Percentiles rank a stretch among this genome's conserved stretches.
These are phyloP conservation scores for Drosophila auraria DNA, from an alignment of 1,140 invertebrate species.

Conservation along the genomic window DNA sequence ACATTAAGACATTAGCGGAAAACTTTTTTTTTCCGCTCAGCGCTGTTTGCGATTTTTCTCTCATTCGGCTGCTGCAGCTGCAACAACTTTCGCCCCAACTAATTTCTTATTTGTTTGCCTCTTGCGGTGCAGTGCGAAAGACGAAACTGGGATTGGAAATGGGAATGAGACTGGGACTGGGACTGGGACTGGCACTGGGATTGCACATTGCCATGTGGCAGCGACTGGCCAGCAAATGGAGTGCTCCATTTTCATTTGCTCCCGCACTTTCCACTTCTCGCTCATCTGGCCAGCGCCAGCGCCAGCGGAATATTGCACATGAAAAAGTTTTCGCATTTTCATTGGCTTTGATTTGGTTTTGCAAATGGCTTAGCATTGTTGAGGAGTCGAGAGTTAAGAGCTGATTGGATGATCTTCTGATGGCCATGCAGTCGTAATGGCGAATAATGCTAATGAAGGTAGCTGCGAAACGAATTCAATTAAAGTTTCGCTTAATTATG, in stretches of 20 bases:
- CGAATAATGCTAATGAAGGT: conserved; percentile 46
- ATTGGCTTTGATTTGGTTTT: conserved; percentile 67
- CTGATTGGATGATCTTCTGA: conserved; percentile 65
- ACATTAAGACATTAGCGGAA: conserved; percentile 83
- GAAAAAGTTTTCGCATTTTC: conserved; percentile 77
- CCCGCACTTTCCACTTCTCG: conserved; percentile 19
- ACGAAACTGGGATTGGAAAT: conserved; percentile 13
- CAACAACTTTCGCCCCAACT: conserved; percentile 78
- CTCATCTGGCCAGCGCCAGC: conserved; percentile 53
- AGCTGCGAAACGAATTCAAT: conserved; percentile 20
- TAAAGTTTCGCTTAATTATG: conserved; percentile 43
- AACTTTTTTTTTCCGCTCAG: conserved; percentile 61
- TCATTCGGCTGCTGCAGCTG: conserved; percentile 68
- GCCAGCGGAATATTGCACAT: conserved; percentile 63
- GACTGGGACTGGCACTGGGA: conserved; percentile 17
- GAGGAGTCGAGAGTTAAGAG: conserved; percentile 43
- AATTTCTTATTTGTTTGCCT: conserved; percentile 82
- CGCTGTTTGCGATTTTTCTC: conserved; percentile 65
- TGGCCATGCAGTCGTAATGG: conserved; percentile 29
- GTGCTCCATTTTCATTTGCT: conserved; percentile 76
- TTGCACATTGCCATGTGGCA: conserved; percentile 19
- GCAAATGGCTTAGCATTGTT: conserved; percentile 57
- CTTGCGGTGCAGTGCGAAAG: conserved; percentile 48
- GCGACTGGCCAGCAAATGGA: conserved; percentile 56
- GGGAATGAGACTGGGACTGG: conserved; percentile 1